Evolutionary conservation across 2,888 invertebrate species (phyloP), one percentile per base, ranked within the genome.

Genomic region (Schizotus pectinicornis): DNA sequence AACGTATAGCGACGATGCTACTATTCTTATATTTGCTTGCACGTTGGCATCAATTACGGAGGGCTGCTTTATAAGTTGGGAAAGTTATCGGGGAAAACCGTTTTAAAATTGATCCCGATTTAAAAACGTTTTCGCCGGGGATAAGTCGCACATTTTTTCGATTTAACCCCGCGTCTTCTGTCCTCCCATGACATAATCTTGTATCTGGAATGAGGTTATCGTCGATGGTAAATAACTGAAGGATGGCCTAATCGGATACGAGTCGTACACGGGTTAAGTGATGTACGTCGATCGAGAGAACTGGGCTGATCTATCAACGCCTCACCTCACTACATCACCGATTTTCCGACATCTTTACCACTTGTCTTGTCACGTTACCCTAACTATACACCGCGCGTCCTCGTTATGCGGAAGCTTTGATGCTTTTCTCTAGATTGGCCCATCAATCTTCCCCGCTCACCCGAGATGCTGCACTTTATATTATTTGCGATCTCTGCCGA

Each of bases 271-370:
- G 70, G 65, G 68, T 67, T 68, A 66, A 70, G 64, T 61, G 67
- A 67, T 70, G 67, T 65, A 69, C 69, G 66, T 67, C 72, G 70
- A 70, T 62, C 50, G 49, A 46, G 53, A 65, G 62, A 64, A 62
- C 63, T 64, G 68, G 67, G 64, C 65, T 72, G 69, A 73, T 74
- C 72, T 74, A 72, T 74, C 73, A 73, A 71, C 72, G 70, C 72
- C 68, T 67, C 65, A 67, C 65, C 67, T 66, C 71, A 64, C 67
- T 63, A 67, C 67, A 65, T 69, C 68, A 67, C 65, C 67, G 65
- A 69, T 64, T 67, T 64, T 65, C 64, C 68, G 67, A 68, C 71
- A 72, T 71, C 71, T 72, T 72, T 70, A 71, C 70, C 68, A 70
- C 71, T 72, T 70, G 70, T 71, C 71, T 68, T 69, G 69, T 69